Evolutionary conservation across 2,113 vertebrate species (phyloP).

Genomic region (Hypanus sabinus): DNA sequence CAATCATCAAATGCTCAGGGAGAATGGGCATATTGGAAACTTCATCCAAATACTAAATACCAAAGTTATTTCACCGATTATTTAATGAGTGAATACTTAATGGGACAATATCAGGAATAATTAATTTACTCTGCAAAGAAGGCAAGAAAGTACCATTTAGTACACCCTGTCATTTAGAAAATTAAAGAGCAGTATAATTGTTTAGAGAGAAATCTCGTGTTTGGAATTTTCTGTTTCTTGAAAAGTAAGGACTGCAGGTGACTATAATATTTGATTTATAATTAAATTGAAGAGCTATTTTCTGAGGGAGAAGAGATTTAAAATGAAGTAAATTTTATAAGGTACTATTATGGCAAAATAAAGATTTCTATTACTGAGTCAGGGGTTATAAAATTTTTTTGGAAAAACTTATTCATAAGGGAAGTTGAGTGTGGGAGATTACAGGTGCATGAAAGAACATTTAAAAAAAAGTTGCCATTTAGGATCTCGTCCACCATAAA

Average conservation of each 20-base stretch:
- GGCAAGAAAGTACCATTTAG: background rate
- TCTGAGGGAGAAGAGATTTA: background rate
- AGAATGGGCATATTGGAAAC: background rate
- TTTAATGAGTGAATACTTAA: background rate
- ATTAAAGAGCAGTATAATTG: background rate
- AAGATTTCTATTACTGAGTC: background rate
- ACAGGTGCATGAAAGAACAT: background rate
- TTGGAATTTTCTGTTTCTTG: background rate
- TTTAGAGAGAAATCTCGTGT: background rate
- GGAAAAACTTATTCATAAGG: background rate
- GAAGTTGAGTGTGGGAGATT: background rate
- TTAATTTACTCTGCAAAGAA: background rate
- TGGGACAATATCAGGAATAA: background rate
- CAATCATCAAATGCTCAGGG: background rate
- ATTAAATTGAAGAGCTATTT: background rate
- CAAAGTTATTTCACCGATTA: background rate
- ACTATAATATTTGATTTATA: background rate
- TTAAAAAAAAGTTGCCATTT: background rate
- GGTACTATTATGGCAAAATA: background rate
- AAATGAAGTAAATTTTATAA: background rate
- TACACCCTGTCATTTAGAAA: background rate
- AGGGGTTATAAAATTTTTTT: background rate
- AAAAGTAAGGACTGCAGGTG: background rate
- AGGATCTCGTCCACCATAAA: background rate
- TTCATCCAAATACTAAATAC: background rate